Conservation (phyloP, 1,140 invertebrate genomes). For the Drosophila lacertosa region DNA sequence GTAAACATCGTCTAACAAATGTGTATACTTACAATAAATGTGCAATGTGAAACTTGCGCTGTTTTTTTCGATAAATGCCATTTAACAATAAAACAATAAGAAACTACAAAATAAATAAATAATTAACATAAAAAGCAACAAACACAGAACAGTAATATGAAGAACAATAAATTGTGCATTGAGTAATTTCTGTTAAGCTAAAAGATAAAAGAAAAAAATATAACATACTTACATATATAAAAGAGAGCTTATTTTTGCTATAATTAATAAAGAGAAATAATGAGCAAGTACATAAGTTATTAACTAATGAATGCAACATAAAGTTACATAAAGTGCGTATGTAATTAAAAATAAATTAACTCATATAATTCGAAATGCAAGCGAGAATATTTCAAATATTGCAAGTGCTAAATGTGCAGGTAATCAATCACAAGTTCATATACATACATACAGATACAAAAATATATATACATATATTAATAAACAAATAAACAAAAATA, state of each 20-base stretch:
- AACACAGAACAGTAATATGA: constrained; percentile 62
- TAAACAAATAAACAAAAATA: constrained; percentile 7
- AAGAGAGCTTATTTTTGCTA: constrained; percentile 55
- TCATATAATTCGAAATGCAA: constrained; percentile 1
- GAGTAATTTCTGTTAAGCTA: constrained; percentile 61
- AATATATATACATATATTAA: constrained; percentile 9
- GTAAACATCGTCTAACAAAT: constrained; percentile 50
- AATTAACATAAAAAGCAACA: constrained; percentile 41
- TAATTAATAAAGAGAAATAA: constrained; percentile 17
- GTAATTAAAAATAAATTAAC: constrained; percentile 7
- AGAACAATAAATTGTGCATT: constrained; percentile 77
- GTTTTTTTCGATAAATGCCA: constrained; percentile 37
- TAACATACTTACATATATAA: constrained; percentile 31
- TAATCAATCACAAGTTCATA: constrained; percentile 26
- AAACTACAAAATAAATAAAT: constrained; percentile 32
- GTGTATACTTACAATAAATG: constrained; percentile 57
- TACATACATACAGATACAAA: constrained; percentile 12
- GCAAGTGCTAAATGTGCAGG: constrained; percentile 30
- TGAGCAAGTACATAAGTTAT: constrained; percentile 26
- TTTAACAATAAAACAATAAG: constrained; percentile 44
- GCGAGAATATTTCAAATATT: constrained; percentile 22
- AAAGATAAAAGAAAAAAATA: constrained; percentile 11
- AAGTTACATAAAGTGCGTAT: neutral
- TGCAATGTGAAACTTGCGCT: constrained; percentile 22
- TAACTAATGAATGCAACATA: constrained; percentile 8